Evolutionary conservation across 2,797 vertebrate species (phyloP).

Genomic region (Crocodylus rhombifer): DNA sequence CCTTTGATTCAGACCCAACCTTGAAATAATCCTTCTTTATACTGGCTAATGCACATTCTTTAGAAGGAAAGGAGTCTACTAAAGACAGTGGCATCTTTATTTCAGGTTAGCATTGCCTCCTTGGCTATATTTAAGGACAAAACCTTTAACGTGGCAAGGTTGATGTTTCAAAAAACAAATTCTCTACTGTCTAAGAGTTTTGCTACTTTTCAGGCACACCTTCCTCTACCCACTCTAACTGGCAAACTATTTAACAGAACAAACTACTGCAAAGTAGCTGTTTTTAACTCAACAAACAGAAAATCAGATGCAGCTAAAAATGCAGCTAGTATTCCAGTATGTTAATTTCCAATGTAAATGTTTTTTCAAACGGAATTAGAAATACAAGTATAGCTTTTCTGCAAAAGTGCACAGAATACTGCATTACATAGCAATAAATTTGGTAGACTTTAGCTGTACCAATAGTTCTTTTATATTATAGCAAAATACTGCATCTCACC

Average conservation of each 20-base stretch:
- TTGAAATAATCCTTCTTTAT: background rate
- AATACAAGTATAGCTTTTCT: background rate
- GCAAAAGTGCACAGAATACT: background rate
- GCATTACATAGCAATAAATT: background rate
- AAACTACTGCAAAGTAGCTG: background rate
- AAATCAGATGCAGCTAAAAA: background rate
- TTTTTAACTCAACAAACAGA: background rate
- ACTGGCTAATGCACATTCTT: background rate
- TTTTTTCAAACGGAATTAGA: background rate
- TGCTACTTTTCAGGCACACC: background rate
- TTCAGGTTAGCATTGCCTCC: constrained; percentile 33
- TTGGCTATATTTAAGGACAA: constrained; percentile 44
- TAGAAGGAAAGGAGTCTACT: background rate
- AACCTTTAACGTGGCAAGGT: constrained; percentile 38
- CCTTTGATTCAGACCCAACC: background rate
- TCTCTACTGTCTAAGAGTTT: background rate
- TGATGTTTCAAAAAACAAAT: background rate
- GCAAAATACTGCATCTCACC: too few relatives aligned
- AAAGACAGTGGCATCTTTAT: constrained; percentile 52
- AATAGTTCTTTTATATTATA: too few relatives aligned
- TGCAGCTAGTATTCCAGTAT: background rate
- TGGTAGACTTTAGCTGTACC: background rate
- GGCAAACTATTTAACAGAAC: background rate
- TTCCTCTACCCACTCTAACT: background rate
- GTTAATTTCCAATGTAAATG: rapidly evolving